phyloP scores from a whole-genome alignment of 2,888 invertebrate genomes.

The Empis stercorea region DNA sequence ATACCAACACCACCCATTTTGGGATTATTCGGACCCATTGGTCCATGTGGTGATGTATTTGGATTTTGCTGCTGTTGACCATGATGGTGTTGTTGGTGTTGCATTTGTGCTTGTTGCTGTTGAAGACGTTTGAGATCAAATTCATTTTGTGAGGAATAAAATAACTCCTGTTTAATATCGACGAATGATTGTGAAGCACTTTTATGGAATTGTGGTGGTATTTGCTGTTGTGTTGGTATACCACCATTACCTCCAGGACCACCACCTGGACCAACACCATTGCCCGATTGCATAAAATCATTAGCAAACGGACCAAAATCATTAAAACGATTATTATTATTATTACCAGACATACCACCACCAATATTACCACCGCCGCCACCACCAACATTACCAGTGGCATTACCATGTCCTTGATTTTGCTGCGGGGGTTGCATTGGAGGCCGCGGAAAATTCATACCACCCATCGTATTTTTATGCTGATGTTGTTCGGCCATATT shows the following conservation, averaged over 20 bases:
- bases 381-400: conserved; percentile 18
- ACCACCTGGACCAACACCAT: conserved; percentile 24
- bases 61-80: conserved; percentile 31
- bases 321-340: conserved; percentile 40
- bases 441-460: conserved; percentile 40
- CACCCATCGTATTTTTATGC: conserved; percentile 64
- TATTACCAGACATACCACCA: too few relatives aligned
- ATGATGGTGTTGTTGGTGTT: conserved; percentile 18
- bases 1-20: conserved; percentile 28
- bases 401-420: conserved; percentile 30
- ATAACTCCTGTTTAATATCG: conserved; percentile 45
- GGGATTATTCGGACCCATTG: conserved; percentile 16
- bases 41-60: conserved; percentile 6
- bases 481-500: conserved; percentile 97
- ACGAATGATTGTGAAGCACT: conserved; percentile 37
- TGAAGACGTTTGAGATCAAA: conserved; percentile 37
- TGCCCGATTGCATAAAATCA: conserved; percentile 33
- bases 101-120: conserved; percentile 22
- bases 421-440: conserved; percentile 40
- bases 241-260: conserved; percentile 28
- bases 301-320: conserved; percentile 46
- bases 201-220: conserved; percentile 35
- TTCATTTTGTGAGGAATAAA: conserved; percentile 35
- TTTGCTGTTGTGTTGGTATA: conserved; percentile 22
- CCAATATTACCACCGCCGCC: conserved; percentile 15